Evolutionary conservation across 2,113 vertebrate genomes (phyloP).

Genomic region (Elanoides forficatus): DNA sequence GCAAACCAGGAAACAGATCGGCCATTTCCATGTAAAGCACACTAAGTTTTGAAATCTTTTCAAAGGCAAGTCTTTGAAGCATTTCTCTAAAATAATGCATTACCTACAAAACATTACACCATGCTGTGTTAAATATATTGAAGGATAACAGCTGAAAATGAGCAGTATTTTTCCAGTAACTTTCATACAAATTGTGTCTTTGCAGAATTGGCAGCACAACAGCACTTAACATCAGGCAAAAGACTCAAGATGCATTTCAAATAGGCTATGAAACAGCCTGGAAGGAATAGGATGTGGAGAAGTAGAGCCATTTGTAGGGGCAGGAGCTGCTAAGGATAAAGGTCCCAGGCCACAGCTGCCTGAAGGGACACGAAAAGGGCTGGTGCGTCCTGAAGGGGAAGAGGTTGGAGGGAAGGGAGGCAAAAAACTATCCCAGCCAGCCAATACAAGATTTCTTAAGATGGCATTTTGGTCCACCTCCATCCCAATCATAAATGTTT

Average conservation of each 20-base stretch:
- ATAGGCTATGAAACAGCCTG: neutral
- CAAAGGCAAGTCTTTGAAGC: neutral
- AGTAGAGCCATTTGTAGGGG: neutral
- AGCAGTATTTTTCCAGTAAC: neutral
- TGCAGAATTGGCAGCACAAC: neutral
- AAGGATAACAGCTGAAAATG: neutral
- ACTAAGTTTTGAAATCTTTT: neutral
- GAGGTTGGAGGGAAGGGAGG: neutral
- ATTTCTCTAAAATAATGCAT: neutral
- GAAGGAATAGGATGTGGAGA: neutral
- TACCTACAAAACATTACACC: neutral
- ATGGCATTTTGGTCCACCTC: neutral
- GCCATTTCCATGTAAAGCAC: neutral
- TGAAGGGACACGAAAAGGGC: neutral
- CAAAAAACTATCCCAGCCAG: neutral
- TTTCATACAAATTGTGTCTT: neutral
- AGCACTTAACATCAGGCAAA: neutral
- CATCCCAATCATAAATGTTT: neutral
- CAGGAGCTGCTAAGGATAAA: neutral
- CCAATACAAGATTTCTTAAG: neutral
- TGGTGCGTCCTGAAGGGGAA: neutral
- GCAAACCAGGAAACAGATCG: neutral
- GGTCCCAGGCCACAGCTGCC: fast-evolving
- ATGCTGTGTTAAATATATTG: neutral
- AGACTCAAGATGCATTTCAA: neutral